These are phyloP conservation scores for Trachelus stipa DNA, from an alignment of 2,888 invertebrate species.

Conservation along the genomic window DNA sequence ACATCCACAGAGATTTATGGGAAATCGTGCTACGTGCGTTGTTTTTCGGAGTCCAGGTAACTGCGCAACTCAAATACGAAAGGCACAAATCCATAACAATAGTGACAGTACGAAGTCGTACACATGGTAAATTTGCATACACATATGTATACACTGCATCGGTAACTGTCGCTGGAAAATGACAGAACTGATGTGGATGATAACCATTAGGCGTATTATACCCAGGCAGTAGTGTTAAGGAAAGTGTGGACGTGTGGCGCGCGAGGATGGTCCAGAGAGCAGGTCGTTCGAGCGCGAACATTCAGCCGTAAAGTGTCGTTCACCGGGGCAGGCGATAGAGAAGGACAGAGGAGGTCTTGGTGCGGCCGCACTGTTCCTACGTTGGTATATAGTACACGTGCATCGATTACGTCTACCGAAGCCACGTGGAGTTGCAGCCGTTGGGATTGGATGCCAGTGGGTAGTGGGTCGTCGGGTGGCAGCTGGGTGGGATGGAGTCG, in stretches of 20 bases:
- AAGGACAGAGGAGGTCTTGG: background rate
- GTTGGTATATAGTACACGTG: slow-evolving; percentile 12
- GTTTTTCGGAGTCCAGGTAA: background rate
- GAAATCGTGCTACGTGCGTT: background rate
- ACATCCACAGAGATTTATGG: background rate
- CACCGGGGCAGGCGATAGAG: background rate
- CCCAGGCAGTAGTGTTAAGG: background rate
- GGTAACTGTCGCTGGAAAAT: background rate
- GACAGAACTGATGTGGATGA: background rate
- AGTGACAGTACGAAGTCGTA: background rate
- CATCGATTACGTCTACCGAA: slow-evolving; percentile 30
- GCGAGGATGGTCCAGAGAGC: background rate
- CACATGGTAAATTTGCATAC: background rate
- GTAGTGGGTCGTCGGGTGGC: background rate
- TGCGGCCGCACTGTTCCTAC: background rate
- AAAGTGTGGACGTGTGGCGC: background rate
- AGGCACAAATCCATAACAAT: too few species aligned
- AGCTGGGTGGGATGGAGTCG: background rate
- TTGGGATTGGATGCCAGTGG: slow-evolving; percentile 26
- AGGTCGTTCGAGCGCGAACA: background rate
- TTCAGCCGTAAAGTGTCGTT: background rate
- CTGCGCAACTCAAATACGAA: too few species aligned
- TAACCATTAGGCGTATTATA: background rate
- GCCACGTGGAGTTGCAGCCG: slow-evolving; percentile 40
- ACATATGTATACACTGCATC: background rate